A percentile compares a stretch with the other conserved stretches of the same genome.
Conservation (phyloP, 2,113 vertebrate species). For the Chrysochloris asiatica region DNA sequence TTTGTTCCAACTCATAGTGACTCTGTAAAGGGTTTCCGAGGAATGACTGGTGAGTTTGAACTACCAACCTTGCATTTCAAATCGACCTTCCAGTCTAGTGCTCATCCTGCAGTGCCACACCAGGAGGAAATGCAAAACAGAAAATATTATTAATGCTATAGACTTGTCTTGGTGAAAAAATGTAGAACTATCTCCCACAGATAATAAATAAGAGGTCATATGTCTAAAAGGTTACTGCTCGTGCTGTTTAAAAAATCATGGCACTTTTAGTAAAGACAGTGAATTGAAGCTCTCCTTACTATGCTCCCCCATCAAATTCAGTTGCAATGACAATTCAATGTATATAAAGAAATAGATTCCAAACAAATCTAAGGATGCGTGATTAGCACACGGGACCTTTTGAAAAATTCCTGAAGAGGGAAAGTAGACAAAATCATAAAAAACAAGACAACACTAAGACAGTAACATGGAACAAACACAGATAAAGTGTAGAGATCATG, state of each 20-base stretch:
- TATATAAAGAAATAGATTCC: constrained; percentile 3
- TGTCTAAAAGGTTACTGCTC: not conserved
- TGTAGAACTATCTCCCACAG: not conserved
- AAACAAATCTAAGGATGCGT: not conserved
- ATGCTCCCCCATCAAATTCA: not conserved
- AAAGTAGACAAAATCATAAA: not conserved
- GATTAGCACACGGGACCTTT: not conserved
- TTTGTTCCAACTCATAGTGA: too few species aligned
- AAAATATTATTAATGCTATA: too few species aligned
- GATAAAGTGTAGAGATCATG: not conserved
- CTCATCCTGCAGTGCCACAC: too few species aligned
- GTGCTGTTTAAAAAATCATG: too few species aligned
- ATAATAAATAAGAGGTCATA: not conserved
- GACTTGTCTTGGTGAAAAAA: not conserved
- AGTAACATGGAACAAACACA: not conserved
- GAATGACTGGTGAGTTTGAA: too few species aligned
- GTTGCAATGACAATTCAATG: not conserved
- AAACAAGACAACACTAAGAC: not conserved
- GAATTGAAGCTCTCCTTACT: not conserved
- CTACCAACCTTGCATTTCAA: too few species aligned
- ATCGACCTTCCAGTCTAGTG: too few species aligned
- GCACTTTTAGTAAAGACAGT: too few species aligned
- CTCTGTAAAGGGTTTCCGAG: too few species aligned
- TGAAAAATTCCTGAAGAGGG: not conserved
- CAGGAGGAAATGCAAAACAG: not conserved